Evolutionary conservation across 2,113 vertebrate species (phyloP).

Genomic region (Podarcis muralis): DNA sequence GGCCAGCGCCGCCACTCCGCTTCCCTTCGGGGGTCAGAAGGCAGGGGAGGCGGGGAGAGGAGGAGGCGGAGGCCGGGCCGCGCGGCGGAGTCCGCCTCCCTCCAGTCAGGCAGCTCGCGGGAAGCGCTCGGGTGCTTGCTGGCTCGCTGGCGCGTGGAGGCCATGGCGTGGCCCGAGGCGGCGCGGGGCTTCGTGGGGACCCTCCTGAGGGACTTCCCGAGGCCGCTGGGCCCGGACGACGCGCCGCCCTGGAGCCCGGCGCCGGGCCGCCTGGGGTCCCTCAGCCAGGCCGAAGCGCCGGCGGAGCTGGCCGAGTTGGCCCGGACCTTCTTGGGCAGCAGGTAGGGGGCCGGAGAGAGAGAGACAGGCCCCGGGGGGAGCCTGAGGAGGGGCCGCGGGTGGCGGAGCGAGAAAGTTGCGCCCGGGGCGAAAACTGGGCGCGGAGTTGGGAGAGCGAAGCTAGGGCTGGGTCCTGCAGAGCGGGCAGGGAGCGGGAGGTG

Average conservation of each 20-base stretch:
- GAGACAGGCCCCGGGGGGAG: background rate
- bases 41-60: background rate
- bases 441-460: background rate
- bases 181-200: conserved; percentile 68
- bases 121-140: conserved; percentile 16
- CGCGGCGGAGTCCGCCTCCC: background rate
- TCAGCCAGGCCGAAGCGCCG: conserved; percentile 79
- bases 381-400: background rate
- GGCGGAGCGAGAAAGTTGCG: no score
- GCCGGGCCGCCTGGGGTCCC: conserved; percentile 56
- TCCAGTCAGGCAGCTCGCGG: background rate
- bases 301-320: conserved; percentile 83
- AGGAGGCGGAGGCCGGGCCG: background rate
- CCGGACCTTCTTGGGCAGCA: conserved; percentile 76
- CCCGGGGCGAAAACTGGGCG: background rate
- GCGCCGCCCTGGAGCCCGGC: conserved; percentile 74
- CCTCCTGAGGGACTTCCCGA: conserved; percentile 80
- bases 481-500: no score
- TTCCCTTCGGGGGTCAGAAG: background rate
- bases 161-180: conserved; percentile 52
- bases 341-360: conserved; percentile 50
- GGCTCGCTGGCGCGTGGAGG: conserved; percentile 19
- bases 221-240: conserved; percentile 69
- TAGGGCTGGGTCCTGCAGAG: no score
- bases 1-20: background rate